These are phyloP conservation scores for Dufourea novaeangliae DNA, from an alignment of 1,140 invertebrate species.

Conservation along the genomic window DNA sequence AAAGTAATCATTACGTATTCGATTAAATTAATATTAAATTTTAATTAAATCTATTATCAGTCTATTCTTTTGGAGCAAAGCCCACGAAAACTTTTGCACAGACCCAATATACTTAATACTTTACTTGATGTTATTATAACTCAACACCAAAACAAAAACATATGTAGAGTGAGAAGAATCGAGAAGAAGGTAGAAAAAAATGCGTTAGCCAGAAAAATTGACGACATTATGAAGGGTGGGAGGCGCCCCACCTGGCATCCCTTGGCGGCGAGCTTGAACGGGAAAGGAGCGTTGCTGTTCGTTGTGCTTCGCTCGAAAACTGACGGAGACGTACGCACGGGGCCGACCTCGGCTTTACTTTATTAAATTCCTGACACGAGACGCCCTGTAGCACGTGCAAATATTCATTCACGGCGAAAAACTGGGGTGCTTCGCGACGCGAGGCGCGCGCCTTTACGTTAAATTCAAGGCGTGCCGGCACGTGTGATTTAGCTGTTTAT, in stretches of 20 bases:
- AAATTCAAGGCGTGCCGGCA: slow-evolving; percentile 45
- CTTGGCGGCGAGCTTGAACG: slow-evolving; percentile 6
- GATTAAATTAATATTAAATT: no score
- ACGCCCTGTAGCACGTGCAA: slow-evolving; percentile 78
- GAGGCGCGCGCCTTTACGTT: slow-evolving; percentile 41
- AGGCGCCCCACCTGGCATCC: slow-evolving; percentile 24
- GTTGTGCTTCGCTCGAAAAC: slow-evolving; percentile 33
- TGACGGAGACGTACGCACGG: slow-evolving; percentile 38
- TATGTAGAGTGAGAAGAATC: no score
- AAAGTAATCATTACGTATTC: no score
- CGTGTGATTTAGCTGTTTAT: slow-evolving; percentile 40
- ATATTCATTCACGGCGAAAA: slow-evolving; percentile 75
- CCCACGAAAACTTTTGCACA: no score
- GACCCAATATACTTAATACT: no score
- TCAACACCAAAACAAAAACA: background rate
- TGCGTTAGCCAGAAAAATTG: slow-evolving; percentile 37
- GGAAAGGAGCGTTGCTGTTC: slow-evolving; percentile 22
- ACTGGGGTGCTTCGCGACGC: slow-evolving; percentile 20
- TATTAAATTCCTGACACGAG: slow-evolving; percentile 82
- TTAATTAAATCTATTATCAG: no score
- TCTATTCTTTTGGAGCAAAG: no score
- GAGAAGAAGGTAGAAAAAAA: slow-evolving; percentile 39
- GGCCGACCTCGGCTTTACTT: slow-evolving; percentile 68
- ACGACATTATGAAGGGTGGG: slow-evolving; percentile 18
- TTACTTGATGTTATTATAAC: background rate